These are phyloP conservation scores for Stichodactyla mertensii DNA, from an alignment of 64 coral and sea anemone genomes.

Conservation along the genomic window DNA sequence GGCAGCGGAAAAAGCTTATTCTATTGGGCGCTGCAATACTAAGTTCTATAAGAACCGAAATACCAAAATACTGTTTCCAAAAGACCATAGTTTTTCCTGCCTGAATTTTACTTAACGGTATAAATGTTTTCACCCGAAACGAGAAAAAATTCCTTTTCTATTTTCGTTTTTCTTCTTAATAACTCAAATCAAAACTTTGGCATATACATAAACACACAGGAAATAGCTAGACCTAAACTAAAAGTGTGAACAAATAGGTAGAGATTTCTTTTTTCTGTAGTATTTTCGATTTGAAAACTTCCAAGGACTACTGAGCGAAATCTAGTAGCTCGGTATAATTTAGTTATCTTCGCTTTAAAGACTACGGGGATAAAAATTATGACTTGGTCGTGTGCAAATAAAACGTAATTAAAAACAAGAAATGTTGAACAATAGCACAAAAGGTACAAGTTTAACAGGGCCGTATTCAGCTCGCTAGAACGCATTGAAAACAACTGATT, in stretches of 20 bases:
- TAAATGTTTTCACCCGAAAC: not conserved
- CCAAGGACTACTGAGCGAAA: not conserved
- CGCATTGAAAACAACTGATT: conserved; percentile 45
- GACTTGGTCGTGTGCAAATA: conserved; percentile 68
- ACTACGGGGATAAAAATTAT: conserved; percentile 48
- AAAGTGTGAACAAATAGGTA: conserved; percentile 11
- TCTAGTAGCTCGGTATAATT: conserved; percentile 33
- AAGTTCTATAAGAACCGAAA: too few relatives aligned
- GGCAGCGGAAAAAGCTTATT: too few relatives aligned
- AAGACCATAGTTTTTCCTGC: too few relatives aligned
- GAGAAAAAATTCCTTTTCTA: not conserved
- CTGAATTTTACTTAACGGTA: too few relatives aligned
- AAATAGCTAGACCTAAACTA: conserved; percentile 51
- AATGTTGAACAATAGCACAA: conserved; percentile 78
- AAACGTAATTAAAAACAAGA: conserved; percentile 83
- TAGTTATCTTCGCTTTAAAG: conserved; percentile 46
- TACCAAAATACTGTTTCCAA: too few relatives aligned
- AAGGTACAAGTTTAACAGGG: conserved; percentile 73
- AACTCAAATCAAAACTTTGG: conserved; percentile 82
- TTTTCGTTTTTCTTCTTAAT: not conserved
- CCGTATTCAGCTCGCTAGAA: conserved; percentile 44
- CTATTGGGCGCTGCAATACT: too few relatives aligned
- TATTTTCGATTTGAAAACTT: not conserved
- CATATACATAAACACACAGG: conserved; percentile 77
- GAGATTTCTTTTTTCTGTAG: conserved; percentile 60